These are phyloP conservation scores for Ornithorhynchus anatinus DNA, from an alignment of 2,113 vertebrate species.

Conservation along the genomic window DNA sequence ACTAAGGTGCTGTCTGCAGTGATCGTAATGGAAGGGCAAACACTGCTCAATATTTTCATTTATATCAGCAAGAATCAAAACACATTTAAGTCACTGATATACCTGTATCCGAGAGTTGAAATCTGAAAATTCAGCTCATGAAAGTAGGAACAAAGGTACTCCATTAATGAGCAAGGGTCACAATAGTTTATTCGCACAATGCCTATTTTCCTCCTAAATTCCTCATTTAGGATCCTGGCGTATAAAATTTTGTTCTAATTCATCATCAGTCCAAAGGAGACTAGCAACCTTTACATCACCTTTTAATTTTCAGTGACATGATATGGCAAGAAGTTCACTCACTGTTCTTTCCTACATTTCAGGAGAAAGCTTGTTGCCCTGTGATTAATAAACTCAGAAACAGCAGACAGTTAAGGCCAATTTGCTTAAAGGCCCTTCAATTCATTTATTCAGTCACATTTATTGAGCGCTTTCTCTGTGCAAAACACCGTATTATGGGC, in stretches of 20 bases:
- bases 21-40: slow-evolving; percentile 38
- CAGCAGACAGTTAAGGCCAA: no score
- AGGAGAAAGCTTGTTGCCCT: no score
- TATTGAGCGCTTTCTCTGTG: no score
- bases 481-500: no score
- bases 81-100: slow-evolving; percentile 16
- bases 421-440: no score
- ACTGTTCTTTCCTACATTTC: no score
- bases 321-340: no score
- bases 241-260: background rate
- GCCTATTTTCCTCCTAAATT: background rate
- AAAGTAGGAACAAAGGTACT: background rate
- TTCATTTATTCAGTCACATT: no score
- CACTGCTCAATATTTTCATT: slow-evolving; percentile 36
- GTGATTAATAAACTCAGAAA: no score
- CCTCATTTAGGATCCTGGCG: background rate
- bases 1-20: background rate
- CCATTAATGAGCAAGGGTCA: background rate
- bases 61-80: slow-evolving; percentile 41
- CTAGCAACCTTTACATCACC: background rate
- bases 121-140: slow-evolving; percentile 9
- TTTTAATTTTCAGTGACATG: background rate
- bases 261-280: background rate
- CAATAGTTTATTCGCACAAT: accelerated
- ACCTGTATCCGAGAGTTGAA: background rate